These are phyloP conservation scores for Odocoileus virginianus DNA, from an alignment of 2,113 vertebrate genomes.

Conservation along the genomic window DNA sequence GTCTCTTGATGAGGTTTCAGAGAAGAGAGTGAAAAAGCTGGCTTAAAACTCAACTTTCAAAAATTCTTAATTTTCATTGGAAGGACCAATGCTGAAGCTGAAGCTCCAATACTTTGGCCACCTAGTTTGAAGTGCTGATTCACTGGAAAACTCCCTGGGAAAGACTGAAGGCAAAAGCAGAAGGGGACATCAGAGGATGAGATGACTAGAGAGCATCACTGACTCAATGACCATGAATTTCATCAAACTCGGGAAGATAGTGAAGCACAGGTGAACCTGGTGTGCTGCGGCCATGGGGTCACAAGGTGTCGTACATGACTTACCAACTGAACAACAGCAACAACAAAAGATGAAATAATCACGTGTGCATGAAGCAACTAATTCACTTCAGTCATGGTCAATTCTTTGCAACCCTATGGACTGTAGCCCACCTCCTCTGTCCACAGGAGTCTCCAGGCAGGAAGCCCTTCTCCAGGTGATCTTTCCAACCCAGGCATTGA, in stretches of 20 bases:
- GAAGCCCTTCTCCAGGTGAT: neutral
- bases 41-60: neutral
- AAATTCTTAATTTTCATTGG: neutral
- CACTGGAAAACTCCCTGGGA: neutral
- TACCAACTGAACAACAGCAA: neutral
- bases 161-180: neutral
- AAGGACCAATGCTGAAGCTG: neutral
- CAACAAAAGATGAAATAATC: neutral
- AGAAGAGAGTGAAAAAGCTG: neutral
- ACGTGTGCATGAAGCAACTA: neutral
- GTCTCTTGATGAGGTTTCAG: neutral
- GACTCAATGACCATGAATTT: neutral
- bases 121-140: neutral
- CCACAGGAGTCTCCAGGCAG: neutral
- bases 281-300: neutral
- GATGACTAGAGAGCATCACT: neutral
- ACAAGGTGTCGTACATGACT: rapidly evolving
- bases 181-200: neutral
- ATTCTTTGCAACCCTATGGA: neutral
- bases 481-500: neutral
- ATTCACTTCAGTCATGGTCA: neutral
- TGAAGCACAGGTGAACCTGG: neutral
- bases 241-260: neutral
- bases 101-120: neutral
- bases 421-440: neutral